A percentile compares a stretch with the other conserved stretches of the same genome.
Conservation (phyloP, 2,797 vertebrate species). For the Mallotus villosus region DNA sequence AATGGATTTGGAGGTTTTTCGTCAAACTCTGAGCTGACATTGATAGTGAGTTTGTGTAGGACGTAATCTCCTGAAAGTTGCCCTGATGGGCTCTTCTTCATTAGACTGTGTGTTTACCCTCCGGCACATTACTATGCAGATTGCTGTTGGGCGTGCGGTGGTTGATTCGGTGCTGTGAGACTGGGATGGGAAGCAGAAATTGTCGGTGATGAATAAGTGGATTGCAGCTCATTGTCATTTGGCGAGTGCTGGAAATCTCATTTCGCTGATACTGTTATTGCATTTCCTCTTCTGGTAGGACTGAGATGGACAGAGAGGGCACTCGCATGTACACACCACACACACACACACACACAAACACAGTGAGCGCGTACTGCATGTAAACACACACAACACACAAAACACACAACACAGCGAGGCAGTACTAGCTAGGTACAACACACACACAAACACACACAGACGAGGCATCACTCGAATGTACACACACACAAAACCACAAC, state of each 20-base stretch:
- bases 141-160: neutral
- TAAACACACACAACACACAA: neutral
- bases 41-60: neutral
- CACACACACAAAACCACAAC: too few relatives aligned
- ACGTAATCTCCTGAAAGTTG: slow-evolving; percentile 3
- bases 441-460: too few relatives aligned
- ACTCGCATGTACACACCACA: too few relatives aligned
- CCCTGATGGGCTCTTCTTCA: slow-evolving; percentile 33
- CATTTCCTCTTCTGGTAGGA: slow-evolving; percentile 9
- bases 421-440: too few relatives aligned
- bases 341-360: too few relatives aligned
- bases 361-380: neutral
- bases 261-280: slow-evolving; percentile 33
- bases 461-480: too few relatives aligned
- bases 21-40: neutral
- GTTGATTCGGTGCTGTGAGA: slow-evolving; percentile 32
- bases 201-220: slow-evolving; percentile 47
- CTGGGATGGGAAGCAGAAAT: slow-evolving; percentile 33
- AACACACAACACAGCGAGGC: too few relatives aligned
- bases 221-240: slow-evolving; percentile 39
- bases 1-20: neutral
- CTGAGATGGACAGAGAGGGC: too few relatives aligned
- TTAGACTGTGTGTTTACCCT: slow-evolving; percentile 38
- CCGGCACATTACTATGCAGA: slow-evolving; percentile 19
- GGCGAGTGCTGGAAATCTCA: slow-evolving; percentile 41